A percentile compares a stretch with the other conserved stretches of the same genome.
phyloP scores from a whole-genome alignment of 2,797 vertebrate genomes.

The Spheniscus humboldti region DNA sequence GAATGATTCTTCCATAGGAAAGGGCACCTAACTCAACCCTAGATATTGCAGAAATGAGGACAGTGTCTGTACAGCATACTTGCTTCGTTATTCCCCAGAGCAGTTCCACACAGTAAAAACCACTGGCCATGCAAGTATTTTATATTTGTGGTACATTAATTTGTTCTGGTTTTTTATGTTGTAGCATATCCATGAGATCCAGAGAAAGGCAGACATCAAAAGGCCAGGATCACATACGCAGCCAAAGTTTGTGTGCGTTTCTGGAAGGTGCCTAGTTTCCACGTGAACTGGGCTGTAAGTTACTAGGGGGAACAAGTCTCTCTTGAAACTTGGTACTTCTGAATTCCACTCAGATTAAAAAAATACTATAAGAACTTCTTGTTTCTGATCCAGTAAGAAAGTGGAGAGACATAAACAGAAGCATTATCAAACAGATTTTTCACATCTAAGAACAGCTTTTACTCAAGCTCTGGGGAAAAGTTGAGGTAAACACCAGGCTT shows the following conservation, averaged over 20 bases:
- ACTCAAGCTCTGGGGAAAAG: neutral
- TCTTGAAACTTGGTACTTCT: neutral
- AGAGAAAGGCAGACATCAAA: neutral
- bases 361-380: neutral
- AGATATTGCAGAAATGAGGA: neutral
- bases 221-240: neutral
- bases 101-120: neutral
- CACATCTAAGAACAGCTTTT: neutral
- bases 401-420: neutral
- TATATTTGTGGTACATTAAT: neutral
- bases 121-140: neutral
- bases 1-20: neutral
- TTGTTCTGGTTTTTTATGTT: neutral
- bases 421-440: neutral
- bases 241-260: neutral
- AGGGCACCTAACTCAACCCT: neutral
- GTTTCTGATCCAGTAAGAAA: neutral
- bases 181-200: neutral
- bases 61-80: neutral
- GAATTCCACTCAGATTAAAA: neutral
- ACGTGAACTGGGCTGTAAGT: neutral
- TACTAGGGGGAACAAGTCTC: neutral
- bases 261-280: neutral
- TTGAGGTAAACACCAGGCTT: neutral
- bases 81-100: neutral